A percentile compares a stretch with the other conserved stretches of the same genome.
phyloP scores from a whole-genome alignment of 2,888 invertebrate genomes.

The Drosophila eohydei region DNA sequence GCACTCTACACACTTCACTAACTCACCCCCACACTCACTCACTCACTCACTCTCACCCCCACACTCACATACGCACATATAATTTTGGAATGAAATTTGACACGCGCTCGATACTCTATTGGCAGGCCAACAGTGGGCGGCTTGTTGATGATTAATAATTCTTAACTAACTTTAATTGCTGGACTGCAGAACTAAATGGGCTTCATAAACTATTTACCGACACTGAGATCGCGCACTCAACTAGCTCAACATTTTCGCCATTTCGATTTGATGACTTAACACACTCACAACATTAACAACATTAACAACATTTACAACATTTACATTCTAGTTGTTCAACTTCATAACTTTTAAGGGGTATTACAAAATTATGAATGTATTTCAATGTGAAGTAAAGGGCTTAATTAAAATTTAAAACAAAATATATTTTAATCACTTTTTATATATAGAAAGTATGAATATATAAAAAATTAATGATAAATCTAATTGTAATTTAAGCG shows the following conservation, averaged over 20 bases:
- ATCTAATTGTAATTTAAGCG: too few relatives aligned
- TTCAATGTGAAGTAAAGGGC: constrained; percentile 26
- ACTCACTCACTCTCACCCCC: too few relatives aligned
- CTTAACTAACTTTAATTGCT: constrained; percentile 18
- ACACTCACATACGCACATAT: too few relatives aligned
- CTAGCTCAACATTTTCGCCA: constrained; percentile 52
- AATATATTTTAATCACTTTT: too few relatives aligned
- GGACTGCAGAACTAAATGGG: constrained; percentile 39
- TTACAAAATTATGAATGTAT: constrained; percentile 22
- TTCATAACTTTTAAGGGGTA: too few relatives aligned
- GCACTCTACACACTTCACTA: neutral
- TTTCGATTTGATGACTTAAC: constrained; percentile 11
- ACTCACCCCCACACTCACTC: neutral
- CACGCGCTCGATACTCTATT: neutral
- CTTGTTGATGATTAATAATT: constrained; percentile 5
- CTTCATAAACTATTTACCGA: neutral
- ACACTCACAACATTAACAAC: neutral
- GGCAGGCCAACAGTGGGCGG: constrained; percentile 3
- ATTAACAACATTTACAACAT: too few relatives aligned
- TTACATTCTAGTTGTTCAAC: too few relatives aligned
- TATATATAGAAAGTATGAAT: too few relatives aligned
- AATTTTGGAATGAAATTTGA: neutral
- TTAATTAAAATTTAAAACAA: neutral
- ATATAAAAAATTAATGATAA: too few relatives aligned
- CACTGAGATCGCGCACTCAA: neutral